Base-by-base conservation (phyloP, 2,888 invertebrate species). In the Eupithecia subfuscata region DNA sequence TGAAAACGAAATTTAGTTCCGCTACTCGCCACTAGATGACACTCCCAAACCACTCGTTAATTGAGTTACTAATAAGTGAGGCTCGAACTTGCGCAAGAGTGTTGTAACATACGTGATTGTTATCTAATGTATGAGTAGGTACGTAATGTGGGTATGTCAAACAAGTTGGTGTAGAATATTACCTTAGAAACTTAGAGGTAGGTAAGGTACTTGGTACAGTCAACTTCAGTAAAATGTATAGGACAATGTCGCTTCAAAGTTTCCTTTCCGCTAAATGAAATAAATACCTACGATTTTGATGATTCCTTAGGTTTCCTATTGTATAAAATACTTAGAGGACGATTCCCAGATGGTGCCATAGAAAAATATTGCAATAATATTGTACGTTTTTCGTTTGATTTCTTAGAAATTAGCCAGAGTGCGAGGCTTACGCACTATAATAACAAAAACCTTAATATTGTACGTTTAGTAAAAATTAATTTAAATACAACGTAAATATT, bases 1-100 rank as follows among this genome's bases (percentile, higher is more conserved):
- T 6, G 18, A 0, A 6, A 18, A 9, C 22, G 3, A 60, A 56
- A 70, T 68, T 79, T 75, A 76, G 75, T 86, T 74, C 71, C 43
- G 43, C 91, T 86, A 89, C 84, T 86, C 71, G 45, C 63, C 84
- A 77, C 82, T 83, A 90, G 92, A 86, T 91, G 89, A 87, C 87
- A 82, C 40, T 14, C 34, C 65, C 71, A 74, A 78, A 70, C 40
- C 70, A 76, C 73, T 70, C 64, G 37, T 73, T 77, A 78, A 79
- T 75, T 75, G 70, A 73, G 67, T 76, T 71, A 25, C 78, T 80
- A 80, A 79, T 77, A 71, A 73, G 70, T 70, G 48, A 70, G 67
- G 65, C 65, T 73, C 30, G 40, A 56, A 34, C 71, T 82, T 82
- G 77, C 79, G 82, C 79, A 82, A 80, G 76, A 45, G 75, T 79